phyloP scores from a whole-genome alignment of 2,888 invertebrate species.

The Ophion obscuratus region DNA sequence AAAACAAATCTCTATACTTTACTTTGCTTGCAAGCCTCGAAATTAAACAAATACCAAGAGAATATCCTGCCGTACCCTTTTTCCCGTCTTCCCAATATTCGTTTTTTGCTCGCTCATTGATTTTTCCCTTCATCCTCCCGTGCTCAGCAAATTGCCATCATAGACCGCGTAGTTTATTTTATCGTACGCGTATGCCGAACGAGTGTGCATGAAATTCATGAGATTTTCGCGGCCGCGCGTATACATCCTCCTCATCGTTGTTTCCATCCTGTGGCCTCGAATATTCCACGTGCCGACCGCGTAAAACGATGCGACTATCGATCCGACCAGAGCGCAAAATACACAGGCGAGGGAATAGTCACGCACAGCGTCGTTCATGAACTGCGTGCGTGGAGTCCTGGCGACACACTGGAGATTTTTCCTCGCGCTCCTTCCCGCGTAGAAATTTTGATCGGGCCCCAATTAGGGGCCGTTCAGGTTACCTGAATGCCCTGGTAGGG shows the following conservation, averaged over 20 bases:
- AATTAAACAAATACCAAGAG: constrained; percentile 19
- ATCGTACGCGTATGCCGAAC: not conserved
- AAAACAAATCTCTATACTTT: not conserved
- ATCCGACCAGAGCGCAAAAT: constrained; percentile 56
- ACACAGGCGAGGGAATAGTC: constrained; percentile 42
- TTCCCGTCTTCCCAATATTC: not conserved
- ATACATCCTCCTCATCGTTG: constrained; percentile 27
- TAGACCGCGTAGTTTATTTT: constrained; percentile 33
- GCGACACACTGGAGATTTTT: constrained; percentile 1
- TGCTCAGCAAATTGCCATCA: constrained; percentile 36
- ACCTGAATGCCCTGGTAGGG: too few relatives aligned
- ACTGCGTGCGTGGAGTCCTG: not conserved
- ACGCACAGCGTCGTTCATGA: constrained; percentile 43
- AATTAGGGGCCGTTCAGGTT: too few relatives aligned
- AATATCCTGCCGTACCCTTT: too few relatives aligned
- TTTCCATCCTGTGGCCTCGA: constrained; percentile 54
- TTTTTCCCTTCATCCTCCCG: constrained; percentile 17
- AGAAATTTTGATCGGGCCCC: too few relatives aligned
- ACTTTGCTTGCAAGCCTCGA: not conserved
- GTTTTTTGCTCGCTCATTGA: not conserved
- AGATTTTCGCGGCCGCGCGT: constrained; percentile 56
- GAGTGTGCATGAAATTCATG: constrained; percentile 62
- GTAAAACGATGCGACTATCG: constrained; percentile 67
- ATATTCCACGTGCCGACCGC: constrained; percentile 58
- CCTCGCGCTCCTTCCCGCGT: not conserved